A percentile compares a stretch with the other conserved stretches of the same genome.
Evolutionary conservation across 2,888 invertebrate species (phyloP).

Genomic region (Syrphus vitripennis): DNA sequence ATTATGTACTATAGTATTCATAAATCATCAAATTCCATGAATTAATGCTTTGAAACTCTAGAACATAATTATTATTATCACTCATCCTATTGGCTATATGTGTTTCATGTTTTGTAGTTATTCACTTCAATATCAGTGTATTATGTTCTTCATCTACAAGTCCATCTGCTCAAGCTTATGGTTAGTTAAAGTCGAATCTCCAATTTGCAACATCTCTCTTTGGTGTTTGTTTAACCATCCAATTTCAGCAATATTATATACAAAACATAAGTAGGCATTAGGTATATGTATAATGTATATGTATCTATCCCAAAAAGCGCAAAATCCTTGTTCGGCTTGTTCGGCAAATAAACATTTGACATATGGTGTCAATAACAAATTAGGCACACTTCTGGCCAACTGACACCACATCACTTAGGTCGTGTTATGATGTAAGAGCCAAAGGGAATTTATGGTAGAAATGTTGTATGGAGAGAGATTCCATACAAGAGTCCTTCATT

Average conservation of each 20-base stretch:
- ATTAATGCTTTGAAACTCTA: background rate
- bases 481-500: slow-evolving; percentile 47
- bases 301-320: background rate
- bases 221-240: background rate
- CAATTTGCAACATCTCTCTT: background rate
- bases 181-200: background rate
- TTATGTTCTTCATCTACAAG: background rate
- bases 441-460: background rate
- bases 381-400: slow-evolving; percentile 70
- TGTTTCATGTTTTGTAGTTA: background rate
- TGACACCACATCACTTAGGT: slow-evolving; percentile 54
- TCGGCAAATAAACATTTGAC: slow-evolving; percentile 64
- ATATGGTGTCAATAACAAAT: slow-evolving; percentile 64
- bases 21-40: background rate
- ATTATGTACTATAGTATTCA: background rate
- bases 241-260: background rate
- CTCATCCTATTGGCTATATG: background rate
- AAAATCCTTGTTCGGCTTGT: background rate
- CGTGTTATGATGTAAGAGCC: slow-evolving; percentile 47
- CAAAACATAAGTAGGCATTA: no score
- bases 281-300: background rate
- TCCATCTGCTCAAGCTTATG: slow-evolving; percentile 2
- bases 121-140: background rate
- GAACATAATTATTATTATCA: background rate
- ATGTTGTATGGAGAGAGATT: background rate